Evolutionary conservation across 2,113 vertebrate species (phyloP).

Genomic region (Melospiza georgiana): DNA sequence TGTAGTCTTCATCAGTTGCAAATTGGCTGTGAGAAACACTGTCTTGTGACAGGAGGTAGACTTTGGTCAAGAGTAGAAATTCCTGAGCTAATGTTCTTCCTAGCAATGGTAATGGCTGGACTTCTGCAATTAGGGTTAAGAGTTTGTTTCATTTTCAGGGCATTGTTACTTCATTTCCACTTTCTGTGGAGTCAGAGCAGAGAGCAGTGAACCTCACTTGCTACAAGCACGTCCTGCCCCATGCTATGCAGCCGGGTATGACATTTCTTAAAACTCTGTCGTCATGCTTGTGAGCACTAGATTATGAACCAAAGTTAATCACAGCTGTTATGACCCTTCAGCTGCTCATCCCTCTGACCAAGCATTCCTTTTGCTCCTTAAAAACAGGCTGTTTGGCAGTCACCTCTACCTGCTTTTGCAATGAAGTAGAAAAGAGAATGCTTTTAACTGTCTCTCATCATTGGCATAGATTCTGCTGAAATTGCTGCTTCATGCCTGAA

Average conservation of each 20-base stretch:
- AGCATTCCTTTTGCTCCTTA: neutral
- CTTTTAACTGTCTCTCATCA: neutral
- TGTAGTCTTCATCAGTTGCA: neutral
- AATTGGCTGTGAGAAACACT: neutral
- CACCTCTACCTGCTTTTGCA: neutral
- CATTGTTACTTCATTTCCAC: neutral
- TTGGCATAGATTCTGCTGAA: neutral
- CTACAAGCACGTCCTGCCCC: neutral
- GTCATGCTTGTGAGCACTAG: neutral
- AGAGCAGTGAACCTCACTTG: neutral
- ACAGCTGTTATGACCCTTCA: neutral
- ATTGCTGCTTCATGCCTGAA: neutral
- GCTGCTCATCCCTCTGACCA: neutral
- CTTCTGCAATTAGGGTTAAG: neutral
- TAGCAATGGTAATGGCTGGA: neutral
- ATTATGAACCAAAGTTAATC: neutral
- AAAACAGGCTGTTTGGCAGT: neutral
- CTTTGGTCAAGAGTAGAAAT: neutral
- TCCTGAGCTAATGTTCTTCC: neutral
- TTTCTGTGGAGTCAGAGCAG: neutral
- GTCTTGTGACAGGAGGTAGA: neutral
- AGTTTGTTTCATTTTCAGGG: neutral
- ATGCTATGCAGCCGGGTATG: accelerated
- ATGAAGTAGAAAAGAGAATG: neutral
- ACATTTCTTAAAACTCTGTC: neutral